A percentile compares a stretch with the other conserved stretches of the same genome.
Conservation (phyloP, 1,140 invertebrate genomes). For the Zaprionus ornatus region DNA sequence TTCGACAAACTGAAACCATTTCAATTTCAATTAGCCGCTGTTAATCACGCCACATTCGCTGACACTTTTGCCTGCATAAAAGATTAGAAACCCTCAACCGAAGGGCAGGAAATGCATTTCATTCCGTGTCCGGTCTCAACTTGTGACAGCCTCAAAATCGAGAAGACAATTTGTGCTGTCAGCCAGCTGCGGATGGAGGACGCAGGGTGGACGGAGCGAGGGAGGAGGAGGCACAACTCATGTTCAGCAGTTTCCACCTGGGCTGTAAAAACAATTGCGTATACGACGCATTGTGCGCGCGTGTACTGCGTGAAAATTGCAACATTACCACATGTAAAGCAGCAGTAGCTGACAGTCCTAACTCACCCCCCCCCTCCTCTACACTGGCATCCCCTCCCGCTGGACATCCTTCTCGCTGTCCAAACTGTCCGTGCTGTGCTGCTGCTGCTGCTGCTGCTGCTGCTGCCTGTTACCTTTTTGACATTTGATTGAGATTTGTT, state of each 20-base stretch:
- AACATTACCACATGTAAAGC: slow-evolving; percentile 71
- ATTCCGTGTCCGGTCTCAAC: background rate
- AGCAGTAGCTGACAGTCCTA: background rate
- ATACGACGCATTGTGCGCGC: slow-evolving; percentile 63
- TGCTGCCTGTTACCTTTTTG: slow-evolving; percentile 83
- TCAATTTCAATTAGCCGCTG: slow-evolving; percentile 38
- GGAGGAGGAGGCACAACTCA: slow-evolving; percentile 4
- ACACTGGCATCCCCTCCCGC: background rate
- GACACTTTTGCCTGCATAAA: slow-evolving; percentile 27
- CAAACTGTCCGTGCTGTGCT: slow-evolving; percentile 18
- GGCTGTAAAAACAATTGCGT: slow-evolving; percentile 74
- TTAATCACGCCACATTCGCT: slow-evolving; percentile 13
- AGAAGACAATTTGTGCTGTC: slow-evolving; percentile 81
- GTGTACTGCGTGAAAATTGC: slow-evolving; percentile 80
- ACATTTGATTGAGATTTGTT: slow-evolving; percentile 84
- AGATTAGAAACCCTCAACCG: slow-evolving; percentile 7
- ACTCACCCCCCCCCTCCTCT: background rate
- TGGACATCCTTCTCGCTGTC: slow-evolving; percentile 24
- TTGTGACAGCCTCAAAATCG: slow-evolving; percentile 63
- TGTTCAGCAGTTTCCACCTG: slow-evolving; percentile 19
- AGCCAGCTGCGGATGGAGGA: slow-evolving; percentile 15
- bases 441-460: slow-evolving; percentile 51
- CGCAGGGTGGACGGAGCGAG: slow-evolving; percentile 1
- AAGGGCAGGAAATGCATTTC: slow-evolving; percentile 28
- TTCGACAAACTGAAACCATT: background rate